phyloP scores from a whole-genome alignment of 2,888 invertebrate genomes.

The Yponomeuta evonymella region DNA sequence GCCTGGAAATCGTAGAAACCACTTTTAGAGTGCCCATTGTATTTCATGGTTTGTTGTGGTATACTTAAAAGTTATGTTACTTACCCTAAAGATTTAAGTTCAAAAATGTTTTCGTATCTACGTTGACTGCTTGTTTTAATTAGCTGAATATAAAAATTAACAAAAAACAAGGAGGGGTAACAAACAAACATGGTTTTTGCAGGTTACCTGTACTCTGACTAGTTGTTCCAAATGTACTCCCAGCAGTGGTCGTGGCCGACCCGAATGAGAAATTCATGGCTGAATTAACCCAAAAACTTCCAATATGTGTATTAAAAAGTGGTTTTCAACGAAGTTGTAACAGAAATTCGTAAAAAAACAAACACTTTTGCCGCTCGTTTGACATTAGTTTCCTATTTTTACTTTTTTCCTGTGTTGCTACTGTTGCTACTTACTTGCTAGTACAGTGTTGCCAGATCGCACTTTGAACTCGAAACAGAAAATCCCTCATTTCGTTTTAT shows the following conservation, averaged over 20 bases:
- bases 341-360: not conserved
- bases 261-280: constrained; percentile 56
- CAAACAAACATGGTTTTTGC: not conserved
- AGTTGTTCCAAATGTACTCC: constrained; percentile 50
- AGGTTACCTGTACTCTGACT: constrained; percentile 49
- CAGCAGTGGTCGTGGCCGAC: constrained; percentile 46
- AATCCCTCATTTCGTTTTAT: too few relatives aligned
- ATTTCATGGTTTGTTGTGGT: too few relatives aligned
- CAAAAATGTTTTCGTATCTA: not conserved
- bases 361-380: not conserved
- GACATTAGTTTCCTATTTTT: not conserved
- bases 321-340: not conserved
- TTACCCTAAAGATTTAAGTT: not conserved
- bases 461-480: too few relatives aligned
- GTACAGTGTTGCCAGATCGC: too few relatives aligned
- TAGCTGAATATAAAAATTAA: not conserved
- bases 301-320: not conserved
- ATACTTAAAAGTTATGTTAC: not conserved
- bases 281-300: not conserved
- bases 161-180: not conserved
- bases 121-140: too few relatives aligned
- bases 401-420: not conserved
- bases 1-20: constrained; percentile 33
- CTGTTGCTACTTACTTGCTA: too few relatives aligned
- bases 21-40: constrained; percentile 6